phyloP scores from a whole-genome alignment of 2,888 invertebrate genomes.

The Diploptera punctata region DNA sequence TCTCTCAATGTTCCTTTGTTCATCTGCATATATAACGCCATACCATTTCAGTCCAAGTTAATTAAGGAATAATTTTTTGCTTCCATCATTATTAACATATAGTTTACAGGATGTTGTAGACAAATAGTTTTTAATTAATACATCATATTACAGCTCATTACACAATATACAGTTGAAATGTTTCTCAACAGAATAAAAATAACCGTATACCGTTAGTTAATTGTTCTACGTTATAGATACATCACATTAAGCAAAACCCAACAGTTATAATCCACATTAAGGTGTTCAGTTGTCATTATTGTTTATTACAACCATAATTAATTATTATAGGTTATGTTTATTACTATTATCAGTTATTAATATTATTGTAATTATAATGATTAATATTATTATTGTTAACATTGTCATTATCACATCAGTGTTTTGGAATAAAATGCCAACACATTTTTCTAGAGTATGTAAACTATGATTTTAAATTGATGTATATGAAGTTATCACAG shows the following conservation, averaged over 20 bases:
- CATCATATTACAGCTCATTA: slow-evolving; percentile 36
- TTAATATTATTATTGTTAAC: slow-evolving; percentile 26
- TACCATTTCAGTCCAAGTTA: slow-evolving; percentile 31
- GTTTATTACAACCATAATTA: not conserved
- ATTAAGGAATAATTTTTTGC: slow-evolving; percentile 33
- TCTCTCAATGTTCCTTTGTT: slow-evolving; percentile 22
- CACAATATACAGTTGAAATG: slow-evolving; percentile 37
- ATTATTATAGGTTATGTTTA: slow-evolving; percentile 8
- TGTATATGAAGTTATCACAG: not conserved
- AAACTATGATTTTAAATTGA: not conserved
- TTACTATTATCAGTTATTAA: slow-evolving; percentile 23
- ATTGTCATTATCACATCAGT: slow-evolving; percentile 7
- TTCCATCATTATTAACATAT: slow-evolving; percentile 37
- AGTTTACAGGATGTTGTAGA: slow-evolving; percentile 42
- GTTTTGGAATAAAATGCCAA: slow-evolving; percentile 29
- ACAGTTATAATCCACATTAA: slow-evolving; percentile 33
- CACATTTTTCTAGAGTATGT: slow-evolving; percentile 8
- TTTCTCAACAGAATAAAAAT: slow-evolving; percentile 33
- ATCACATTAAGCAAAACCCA: slow-evolving; percentile 32
- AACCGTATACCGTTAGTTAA: slow-evolving; percentile 37
- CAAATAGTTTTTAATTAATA: slow-evolving; percentile 41
- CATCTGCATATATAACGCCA: slow-evolving; percentile 16
- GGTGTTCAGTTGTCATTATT: slow-evolving; percentile 36
- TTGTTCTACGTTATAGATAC: slow-evolving; percentile 37
- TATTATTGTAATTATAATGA: slow-evolving; percentile 19